phyloP scores from a whole-genome alignment of 2,113 vertebrate species.

The Neoarius graeffei region DNA sequence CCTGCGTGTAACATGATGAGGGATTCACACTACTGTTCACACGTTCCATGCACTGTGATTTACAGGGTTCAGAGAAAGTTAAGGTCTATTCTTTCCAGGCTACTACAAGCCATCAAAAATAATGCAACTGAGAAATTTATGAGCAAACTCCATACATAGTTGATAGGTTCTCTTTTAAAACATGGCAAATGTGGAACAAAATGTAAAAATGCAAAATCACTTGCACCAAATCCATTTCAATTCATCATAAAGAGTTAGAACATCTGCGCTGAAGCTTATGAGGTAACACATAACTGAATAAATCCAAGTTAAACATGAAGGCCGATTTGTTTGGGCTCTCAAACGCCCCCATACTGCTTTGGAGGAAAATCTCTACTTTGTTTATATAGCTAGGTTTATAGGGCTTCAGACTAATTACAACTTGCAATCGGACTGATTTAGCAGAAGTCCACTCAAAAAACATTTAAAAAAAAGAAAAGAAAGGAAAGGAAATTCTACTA shows the following conservation, averaged over 20 bases:
- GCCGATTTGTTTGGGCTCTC: conserved; percentile 61
- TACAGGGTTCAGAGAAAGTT: conserved; percentile 44
- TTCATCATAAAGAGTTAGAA: conserved; percentile 30
- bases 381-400: conserved; percentile 68
- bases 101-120: background rate
- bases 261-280: conserved; percentile 62
- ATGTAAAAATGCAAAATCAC: background rate
- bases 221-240: background rate
- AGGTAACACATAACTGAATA: conserved; percentile 63
- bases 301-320: conserved; percentile 67
- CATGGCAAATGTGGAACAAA: background rate
- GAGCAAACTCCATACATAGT: background rate
- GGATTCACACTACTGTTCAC: conserved; percentile 45
- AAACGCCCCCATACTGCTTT: conserved; percentile 60
- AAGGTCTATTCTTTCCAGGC: conserved; percentile 11
- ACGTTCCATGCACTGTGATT: conserved; percentile 35
- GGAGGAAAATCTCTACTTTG: conserved; percentile 63
- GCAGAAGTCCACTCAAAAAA: conserved; percentile 60
- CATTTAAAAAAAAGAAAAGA: conserved; percentile 34
- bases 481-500: conserved; percentile 22
- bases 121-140: background rate
- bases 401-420: conserved; percentile 63
- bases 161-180: background rate
- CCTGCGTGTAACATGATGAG: conserved; percentile 29
- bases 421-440: conserved; percentile 62